Percentiles rank a stretch among this genome's conserved stretches.
Conservation (phyloP, 2,888 invertebrate species). For the Dinocampus coccinellae region DNA sequence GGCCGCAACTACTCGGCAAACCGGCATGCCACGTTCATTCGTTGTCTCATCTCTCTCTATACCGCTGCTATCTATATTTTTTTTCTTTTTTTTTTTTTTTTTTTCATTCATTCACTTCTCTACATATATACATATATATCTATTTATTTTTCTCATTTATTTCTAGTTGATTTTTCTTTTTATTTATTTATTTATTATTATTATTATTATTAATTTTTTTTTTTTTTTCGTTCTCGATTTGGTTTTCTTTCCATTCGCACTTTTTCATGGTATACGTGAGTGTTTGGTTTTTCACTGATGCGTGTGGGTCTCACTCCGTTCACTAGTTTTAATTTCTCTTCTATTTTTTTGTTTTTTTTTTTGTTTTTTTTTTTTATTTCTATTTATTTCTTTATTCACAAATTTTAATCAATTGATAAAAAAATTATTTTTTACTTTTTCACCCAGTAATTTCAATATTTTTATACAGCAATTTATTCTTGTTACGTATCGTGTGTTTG, state of each 20-base stretch:
- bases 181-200: background rate
- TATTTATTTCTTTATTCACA: conserved; percentile 44
- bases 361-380: background rate
- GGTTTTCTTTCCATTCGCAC: conserved; percentile 16
- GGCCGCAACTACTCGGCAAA: conserved; percentile 36
- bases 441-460: background rate
- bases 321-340: background rate
- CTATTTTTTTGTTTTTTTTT: background rate
- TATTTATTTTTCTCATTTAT: background rate
- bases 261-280: background rate
- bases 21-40: conserved; percentile 34
- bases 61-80: conserved; percentile 8
- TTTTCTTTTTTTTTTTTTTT: conserved; percentile 21
- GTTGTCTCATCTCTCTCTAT: background rate
- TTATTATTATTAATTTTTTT: conserved; percentile 38
- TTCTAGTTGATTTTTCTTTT: background rate
- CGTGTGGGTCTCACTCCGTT: background rate
- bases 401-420: conserved; percentile 43
- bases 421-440: background rate
- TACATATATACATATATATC: conserved; percentile 13
- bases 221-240: no score
- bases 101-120: background rate
- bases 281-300: background rate
- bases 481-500: background rate
- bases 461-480: background rate